phyloP scores from a whole-genome alignment of 92 coral and sea anemone species.

The Phenganax subtilis region DNA sequence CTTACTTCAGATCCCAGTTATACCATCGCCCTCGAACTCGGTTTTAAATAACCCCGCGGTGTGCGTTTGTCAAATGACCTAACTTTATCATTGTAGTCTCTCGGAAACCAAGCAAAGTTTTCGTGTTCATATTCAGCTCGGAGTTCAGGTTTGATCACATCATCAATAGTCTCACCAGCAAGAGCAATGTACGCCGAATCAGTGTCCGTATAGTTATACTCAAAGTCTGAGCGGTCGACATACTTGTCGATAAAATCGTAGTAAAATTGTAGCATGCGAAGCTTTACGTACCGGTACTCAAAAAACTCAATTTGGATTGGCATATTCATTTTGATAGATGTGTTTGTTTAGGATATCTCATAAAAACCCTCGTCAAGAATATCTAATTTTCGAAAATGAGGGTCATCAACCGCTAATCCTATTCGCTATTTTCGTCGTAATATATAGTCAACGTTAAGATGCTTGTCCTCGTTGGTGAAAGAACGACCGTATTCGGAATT shows the following conservation, averaged over 20 bases:
- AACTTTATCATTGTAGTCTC: not conserved
- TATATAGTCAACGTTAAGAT: constrained; percentile 3
- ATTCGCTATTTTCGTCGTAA: not conserved
- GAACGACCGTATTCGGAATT: not conserved
- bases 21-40: constrained; percentile 10
- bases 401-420: not conserved
- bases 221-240: constrained; percentile 1
- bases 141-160: not conserved
- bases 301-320: not conserved
- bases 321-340: not conserved
- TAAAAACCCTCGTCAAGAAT: not conserved
- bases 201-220: not conserved
- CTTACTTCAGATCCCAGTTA: not conserved
- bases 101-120: not conserved
- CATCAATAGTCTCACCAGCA: not conserved
- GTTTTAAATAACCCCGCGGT: not conserved
- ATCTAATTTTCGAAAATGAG: not conserved
- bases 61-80: not conserved
- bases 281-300: no score
- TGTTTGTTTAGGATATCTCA: not conserved
- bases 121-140: not conserved
- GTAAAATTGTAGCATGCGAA: no score
- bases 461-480: not conserved
- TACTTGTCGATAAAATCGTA: not conserved
- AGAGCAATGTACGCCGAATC: not conserved